Evolutionary conservation across 2,888 invertebrate species (phyloP), one percentile per base, ranked within the genome.

Genomic region (Xylota segnis): DNA sequence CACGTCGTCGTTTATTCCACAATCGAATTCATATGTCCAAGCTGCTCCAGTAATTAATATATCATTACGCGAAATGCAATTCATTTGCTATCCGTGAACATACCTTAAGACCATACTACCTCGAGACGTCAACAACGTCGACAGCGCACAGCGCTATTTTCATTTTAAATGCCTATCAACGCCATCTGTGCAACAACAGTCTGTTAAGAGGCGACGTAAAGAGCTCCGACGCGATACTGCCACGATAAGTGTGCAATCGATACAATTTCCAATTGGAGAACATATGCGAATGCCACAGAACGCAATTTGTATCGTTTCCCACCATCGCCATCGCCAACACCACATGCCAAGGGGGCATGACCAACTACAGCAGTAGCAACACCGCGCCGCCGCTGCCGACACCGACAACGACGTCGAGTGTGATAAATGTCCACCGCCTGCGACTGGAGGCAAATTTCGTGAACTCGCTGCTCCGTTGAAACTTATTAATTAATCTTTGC

Each of bases 401-500:
- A 50, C 37, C 32, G 52, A 74, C 72, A 54, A 45, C 37, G 37
- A 56, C 74, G 58, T 65, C 65, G 65, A 81, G 43, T 72, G 84
- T 86, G 84, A 86, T 86, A 81, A 86, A 86, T 81, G 66, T 59
- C 66, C 65, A 56, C 75, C 59, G 84, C 75, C 84, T 86, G 75
- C 66, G 74, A 81, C 84, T 81, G 66, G 84, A 86, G 84, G 84
- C 84, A 81, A 84, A 84, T 81, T 84, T 84, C 81, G 81, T 71
- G 76, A 86, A 81, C 75, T 84, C 81, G 40, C 52, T 81, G 84
- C 84, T 81, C 68, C 70, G 75, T 52, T 81, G 65, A 76, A 86
- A 76, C 66, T 76, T 86, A 81, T 86, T 86, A 86, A 86, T 86
- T 86, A 86, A 86, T 86, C 84, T 86, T 79, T 86, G 75, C 71